These are phyloP conservation scores for Penaeus vannamei DNA, from an alignment of 1,140 invertebrate species.

Conservation along the genomic window DNA sequence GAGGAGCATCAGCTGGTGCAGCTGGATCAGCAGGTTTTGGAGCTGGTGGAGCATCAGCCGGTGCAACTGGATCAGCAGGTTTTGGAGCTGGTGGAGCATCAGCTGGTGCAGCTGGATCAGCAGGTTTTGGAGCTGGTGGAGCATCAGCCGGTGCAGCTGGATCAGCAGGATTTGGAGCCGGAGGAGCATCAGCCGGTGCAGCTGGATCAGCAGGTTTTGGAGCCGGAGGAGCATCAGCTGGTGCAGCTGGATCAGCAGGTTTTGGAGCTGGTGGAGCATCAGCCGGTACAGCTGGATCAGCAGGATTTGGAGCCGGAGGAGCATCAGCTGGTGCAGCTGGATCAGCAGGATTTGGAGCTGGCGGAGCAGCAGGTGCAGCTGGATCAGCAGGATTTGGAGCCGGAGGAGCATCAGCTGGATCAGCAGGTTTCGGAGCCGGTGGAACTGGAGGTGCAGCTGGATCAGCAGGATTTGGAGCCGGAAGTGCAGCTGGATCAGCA, in stretches of 20 bases:
- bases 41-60: not conserved
- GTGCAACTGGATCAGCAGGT: not conserved
- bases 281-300: constrained; percentile 5
- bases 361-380: not conserved
- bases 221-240: not conserved
- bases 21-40: constrained; percentile 14
- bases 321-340: not conserved
- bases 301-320: not conserved
- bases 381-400: not conserved
- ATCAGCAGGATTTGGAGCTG: not conserved
- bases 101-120: not conserved
- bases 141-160: constrained; percentile 14
- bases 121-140: not conserved
- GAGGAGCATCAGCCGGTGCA: not conserved
- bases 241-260: not conserved
- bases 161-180: not conserved
- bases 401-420: not conserved
- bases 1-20: not conserved
- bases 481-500: constrained; percentile 13
- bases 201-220: not conserved
- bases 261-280: not conserved
- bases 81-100: not conserved
- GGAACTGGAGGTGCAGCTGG: not conserved
- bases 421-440: not conserved
- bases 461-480: constrained; percentile 2